Evolutionary conservation across 1,140 invertebrate genomes (phyloP).

Genomic region (Macrocentrus cingulum): DNA sequence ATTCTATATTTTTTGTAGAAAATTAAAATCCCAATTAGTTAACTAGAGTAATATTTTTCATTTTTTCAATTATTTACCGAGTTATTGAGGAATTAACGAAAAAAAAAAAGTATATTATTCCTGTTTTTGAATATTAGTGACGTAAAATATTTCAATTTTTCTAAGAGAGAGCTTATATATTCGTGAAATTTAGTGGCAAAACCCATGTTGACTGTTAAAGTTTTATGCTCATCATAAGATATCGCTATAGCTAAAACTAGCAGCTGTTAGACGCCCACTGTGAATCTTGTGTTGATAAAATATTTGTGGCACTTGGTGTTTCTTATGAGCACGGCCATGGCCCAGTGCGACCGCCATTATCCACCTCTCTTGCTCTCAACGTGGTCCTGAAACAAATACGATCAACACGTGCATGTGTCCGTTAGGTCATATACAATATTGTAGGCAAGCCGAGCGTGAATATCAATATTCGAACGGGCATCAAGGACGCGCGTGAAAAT

Average conservation of each 20-base stretch:
- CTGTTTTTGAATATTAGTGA: no score
- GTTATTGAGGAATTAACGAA: no score
- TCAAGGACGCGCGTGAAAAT: constrained; percentile 19
- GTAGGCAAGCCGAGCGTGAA: constrained; percentile 4
- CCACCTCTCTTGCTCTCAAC: constrained; percentile 21
- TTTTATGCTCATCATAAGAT: not conserved
- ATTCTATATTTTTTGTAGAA: no score
- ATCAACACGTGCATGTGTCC: constrained; percentile 1
- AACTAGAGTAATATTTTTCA: no score
- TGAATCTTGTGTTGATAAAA: constrained; percentile 43
- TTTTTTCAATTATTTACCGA: no score
- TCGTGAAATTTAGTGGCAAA: not conserved
- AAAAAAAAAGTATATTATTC: no score
- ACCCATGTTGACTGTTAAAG: not conserved
- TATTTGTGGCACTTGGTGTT: constrained; percentile 36
- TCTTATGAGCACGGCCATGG: constrained; percentile 35
- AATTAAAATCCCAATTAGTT: no score
- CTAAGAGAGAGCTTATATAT: no score
- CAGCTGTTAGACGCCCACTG: constrained; percentile 6
- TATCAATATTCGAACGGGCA: constrained; percentile 22
- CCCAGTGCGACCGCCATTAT: constrained; percentile 31
- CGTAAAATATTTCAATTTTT: no score
- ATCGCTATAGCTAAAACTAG: not conserved
- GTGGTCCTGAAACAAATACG: constrained; percentile 10
- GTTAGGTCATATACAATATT: not conserved